Evolutionary conservation across 2,888 invertebrate genomes (phyloP).

Genomic region (Leptinotarsa haldemani): DNA sequence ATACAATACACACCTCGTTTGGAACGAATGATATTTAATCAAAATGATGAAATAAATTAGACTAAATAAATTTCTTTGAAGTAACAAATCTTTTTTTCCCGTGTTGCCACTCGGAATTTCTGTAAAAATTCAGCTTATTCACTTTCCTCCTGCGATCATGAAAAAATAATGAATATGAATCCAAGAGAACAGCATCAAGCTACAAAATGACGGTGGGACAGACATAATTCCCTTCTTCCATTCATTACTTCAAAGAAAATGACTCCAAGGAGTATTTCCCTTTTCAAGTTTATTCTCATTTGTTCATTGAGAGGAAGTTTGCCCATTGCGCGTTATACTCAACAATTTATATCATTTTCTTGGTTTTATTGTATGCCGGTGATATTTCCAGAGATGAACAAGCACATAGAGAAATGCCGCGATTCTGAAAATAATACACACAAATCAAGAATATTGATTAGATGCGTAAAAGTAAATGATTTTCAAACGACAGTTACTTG

Average conservation of each 20-base stretch:
- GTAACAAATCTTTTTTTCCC: too few relatives aligned
- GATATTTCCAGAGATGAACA: background rate
- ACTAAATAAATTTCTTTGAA: too few relatives aligned
- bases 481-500: too few relatives aligned
- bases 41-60: too few relatives aligned
- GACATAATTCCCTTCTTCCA: background rate
- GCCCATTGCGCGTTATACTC: background rate
- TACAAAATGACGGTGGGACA: background rate
- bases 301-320: background rate
- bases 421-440: background rate
- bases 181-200: background rate
- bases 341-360: background rate
- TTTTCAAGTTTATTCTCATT: background rate
- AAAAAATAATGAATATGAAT: background rate
- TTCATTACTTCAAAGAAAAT: slow-evolving; percentile 1
- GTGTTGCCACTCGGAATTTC: too few relatives aligned
- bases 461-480: background rate
- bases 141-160: too few relatives aligned
- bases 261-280: background rate
- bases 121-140: too few relatives aligned
- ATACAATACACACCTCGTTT: too few relatives aligned
- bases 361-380: background rate
- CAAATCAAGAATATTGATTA: background rate
- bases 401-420: background rate
- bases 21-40: too few relatives aligned